Evolutionary conservation across 1,140 invertebrate species (phyloP), one percentile per base, ranked within the genome.

Genomic region (Theocolax elegans): DNA sequence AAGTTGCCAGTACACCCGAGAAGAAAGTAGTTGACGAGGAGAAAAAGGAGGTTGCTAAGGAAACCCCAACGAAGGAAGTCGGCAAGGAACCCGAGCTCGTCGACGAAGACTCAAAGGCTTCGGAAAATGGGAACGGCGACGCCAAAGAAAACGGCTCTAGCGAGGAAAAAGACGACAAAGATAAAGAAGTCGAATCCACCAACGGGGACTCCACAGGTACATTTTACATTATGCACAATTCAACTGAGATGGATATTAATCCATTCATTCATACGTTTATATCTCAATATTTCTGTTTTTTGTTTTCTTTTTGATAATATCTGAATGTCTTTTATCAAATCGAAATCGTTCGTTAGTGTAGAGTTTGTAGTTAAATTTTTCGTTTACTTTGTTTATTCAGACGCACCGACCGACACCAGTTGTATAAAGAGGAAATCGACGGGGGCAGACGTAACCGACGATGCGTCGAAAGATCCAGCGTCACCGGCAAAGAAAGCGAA

Each of bases 401-500:
- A 77, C 70, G 76, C 80, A 51, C 74, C 76, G 25, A 73, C 72
- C 15, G 86, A 87, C n/a, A 79, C 74, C 44, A 87, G 86, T 71
- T 83, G 86, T 74, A 88, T 91, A 81, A 92, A 92, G 82, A 91
- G 91, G 87, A 92, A 92, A 89, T 92, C 91, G 35, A 87, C 87
- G 23, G 81, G 83, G 10, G 77, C 56, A 10, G 90, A 89, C 67
- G 87, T 87, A 38, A 87, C 86, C n/a, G 87, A 86, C 46, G 86
- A 82, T 46, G 76, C 81, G 10, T 17, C 62, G 2, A 77, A 83
- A 17, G 89, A 91, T 71, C 90, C 87, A 59, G 88, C 89, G 88
- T 74, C 90, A 89, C 17, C 91, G 90, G 15, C 91, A 91, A 93
- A 93, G 82, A 93, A 93, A 74, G 88, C 90, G 63, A 93, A 91